These are phyloP conservation scores for Elgonia sp. DNA, from an alignment of 2,888 invertebrate genomes.

Conservation along the genomic window DNA sequence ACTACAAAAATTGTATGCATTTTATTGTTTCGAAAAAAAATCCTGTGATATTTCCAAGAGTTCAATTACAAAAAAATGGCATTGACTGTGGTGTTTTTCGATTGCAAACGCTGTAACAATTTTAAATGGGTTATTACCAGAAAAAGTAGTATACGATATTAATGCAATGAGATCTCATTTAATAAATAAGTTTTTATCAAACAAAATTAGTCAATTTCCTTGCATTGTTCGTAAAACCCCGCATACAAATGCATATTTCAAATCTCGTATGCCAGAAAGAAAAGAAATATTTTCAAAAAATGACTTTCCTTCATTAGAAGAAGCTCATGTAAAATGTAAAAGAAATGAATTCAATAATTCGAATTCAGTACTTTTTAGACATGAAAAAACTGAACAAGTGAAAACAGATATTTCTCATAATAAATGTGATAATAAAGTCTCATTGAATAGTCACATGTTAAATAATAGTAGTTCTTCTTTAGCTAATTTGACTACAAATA, in stretches of 20 bases:
- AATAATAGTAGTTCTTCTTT: too few relatives aligned
- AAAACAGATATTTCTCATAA: too few relatives aligned
- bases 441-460: too few relatives aligned
- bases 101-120: conserved; percentile 60
- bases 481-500: too few relatives aligned
- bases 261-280: not conserved
- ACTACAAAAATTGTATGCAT: conserved; percentile 53
- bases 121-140: conserved; percentile 39
- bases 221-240: not conserved
- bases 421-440: too few relatives aligned
- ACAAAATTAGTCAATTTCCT: conserved; percentile 18
- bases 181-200: conserved; percentile 17
- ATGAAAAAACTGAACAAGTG: too few relatives aligned
- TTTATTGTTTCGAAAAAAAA: conserved; percentile 19
- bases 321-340: too few relatives aligned
- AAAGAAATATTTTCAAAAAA: too few relatives aligned
- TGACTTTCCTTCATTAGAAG: too few relatives aligned
- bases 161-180: conserved; percentile 72
- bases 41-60: conserved; percentile 21
- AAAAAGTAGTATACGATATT: conserved; percentile 42
- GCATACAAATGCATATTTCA: not conserved
- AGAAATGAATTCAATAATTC: too few relatives aligned
- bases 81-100: conserved; percentile 60
- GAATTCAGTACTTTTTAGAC: too few relatives aligned
- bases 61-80: conserved; percentile 45